These are phyloP conservation scores for Oxystoma pomonae DNA, from an alignment of 2,888 invertebrate genomes.

Conservation along the genomic window DNA sequence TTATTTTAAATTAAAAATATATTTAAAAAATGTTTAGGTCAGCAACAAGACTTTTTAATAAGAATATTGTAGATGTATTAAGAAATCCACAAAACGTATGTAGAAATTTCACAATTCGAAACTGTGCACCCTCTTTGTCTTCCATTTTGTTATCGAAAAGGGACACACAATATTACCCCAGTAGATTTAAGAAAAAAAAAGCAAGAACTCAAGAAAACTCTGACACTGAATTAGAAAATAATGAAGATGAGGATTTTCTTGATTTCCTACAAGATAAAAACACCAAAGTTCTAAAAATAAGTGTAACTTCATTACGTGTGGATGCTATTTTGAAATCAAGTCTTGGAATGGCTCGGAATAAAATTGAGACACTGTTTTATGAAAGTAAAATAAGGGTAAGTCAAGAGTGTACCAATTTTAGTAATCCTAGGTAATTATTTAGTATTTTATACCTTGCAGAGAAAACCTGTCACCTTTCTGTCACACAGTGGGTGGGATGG, in stretches of 20 bases:
- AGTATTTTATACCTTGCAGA: no score
- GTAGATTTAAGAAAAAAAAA: conserved; percentile 29
- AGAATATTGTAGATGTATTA: neutral
- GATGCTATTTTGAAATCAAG: conserved; percentile 69
- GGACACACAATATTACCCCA: neutral
- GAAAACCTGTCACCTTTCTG: no score
- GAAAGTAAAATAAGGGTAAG: conserved; percentile 65
- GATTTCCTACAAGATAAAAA: conserved; percentile 52
- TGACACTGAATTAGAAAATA: conserved; percentile 49
- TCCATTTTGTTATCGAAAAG: neutral
- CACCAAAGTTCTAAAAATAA: conserved; percentile 62
- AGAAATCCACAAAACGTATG: neutral
- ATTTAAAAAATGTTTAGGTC: neutral
- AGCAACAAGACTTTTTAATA: neutral
- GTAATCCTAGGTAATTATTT: no score
- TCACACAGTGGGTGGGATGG: no score
- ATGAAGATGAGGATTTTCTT: conserved; percentile 45
- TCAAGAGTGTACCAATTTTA: no score
- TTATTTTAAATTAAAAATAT: neutral
- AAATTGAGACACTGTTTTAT: conserved; percentile 76
- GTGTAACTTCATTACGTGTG: conserved; percentile 62
- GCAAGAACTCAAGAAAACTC: conserved; percentile 47
- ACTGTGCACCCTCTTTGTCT: neutral
- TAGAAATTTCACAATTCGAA: neutral
- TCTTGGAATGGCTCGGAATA: conserved; percentile 69